Base-by-base conservation (phyloP, 2,888 invertebrate genomes). In the Thera britannica region DNA sequence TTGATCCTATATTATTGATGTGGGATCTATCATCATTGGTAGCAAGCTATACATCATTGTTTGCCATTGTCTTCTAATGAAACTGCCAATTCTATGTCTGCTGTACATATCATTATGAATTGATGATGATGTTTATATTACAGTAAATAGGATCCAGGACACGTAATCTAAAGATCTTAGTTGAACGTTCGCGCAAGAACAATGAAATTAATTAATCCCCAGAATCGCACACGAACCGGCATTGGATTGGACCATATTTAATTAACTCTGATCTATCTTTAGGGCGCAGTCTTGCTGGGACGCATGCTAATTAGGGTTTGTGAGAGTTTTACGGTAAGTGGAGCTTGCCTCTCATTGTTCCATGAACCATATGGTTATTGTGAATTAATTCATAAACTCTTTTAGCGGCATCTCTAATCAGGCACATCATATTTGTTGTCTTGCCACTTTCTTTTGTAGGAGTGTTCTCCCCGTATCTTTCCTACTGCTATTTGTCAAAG, bases 251-350 rank as follows among this genome's bases (percentile, higher is more conserved):
- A 49, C 41, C 55, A 49, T 55, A 62, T 64, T 68, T 34, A 61
- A 65, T 65, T 58, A 56, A 67, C 48, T 65, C 12, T 58, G 55
- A 68, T 64, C 51, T 62, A 58, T 52, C 57, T 38, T 54, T 64
- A 62, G 59, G 38, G 62, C 51, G 58, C 62, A 23, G 51, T 38
- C 63, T 54, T 65, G 38, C 59, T 62, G 62, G 64, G 71, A 59
- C 70, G 69, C 66, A 76, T 75, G 72, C 73, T 75, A 78, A 78
- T 78, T 76, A 78, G 72, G 77, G 73, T 69, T 76, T 70, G 71
- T 73, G 23, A 23, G 23, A 23, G 23, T 23, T 72, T 67, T 70
- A 72, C 65, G 49, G 38, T 62, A 65, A 52, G 59, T 55, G 58
- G 57, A 52, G 61, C 70, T 65, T 44, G 34, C 55, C 11, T 61